Evolutionary conservation across 2,113 vertebrate genomes (phyloP).

Genomic region (Vidua chalybeata): DNA sequence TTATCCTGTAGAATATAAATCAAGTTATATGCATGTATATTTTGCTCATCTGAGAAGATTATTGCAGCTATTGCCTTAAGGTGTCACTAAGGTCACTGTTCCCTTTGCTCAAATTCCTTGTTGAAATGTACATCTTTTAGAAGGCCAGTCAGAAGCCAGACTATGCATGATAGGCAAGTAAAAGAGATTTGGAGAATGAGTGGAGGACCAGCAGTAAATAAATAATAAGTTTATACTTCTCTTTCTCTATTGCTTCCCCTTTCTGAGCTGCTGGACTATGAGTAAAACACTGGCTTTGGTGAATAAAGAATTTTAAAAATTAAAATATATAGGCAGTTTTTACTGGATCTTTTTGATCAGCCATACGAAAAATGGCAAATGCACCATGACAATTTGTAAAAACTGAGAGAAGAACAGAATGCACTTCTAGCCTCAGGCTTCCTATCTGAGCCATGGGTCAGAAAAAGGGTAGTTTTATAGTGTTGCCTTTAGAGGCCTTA

Average conservation of each 20-base stretch:
- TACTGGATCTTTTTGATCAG: not conserved
- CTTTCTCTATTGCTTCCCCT: not conserved
- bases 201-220: not conserved
- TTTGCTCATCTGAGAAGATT: conserved; percentile 7
- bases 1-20: not conserved
- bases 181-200: not conserved
- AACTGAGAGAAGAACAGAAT: not conserved
- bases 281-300: not conserved
- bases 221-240: not conserved
- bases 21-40: not conserved
- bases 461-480: not conserved
- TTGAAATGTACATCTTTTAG: not conserved
- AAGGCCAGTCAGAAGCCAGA: not conserved
- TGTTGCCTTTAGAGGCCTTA: not conserved
- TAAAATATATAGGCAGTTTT: not conserved
- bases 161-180: not conserved
- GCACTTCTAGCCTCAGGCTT: not conserved
- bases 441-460: not conserved
- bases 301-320: not conserved
- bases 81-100: not conserved
- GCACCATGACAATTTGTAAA: not conserved
- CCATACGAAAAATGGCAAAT: not conserved
- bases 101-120: not conserved
- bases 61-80: conserved; percentile 1
- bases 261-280: not conserved